These are phyloP conservation scores for Agriopis aurantiaria DNA, from an alignment of 2,888 invertebrate genomes.

Conservation along the genomic window DNA sequence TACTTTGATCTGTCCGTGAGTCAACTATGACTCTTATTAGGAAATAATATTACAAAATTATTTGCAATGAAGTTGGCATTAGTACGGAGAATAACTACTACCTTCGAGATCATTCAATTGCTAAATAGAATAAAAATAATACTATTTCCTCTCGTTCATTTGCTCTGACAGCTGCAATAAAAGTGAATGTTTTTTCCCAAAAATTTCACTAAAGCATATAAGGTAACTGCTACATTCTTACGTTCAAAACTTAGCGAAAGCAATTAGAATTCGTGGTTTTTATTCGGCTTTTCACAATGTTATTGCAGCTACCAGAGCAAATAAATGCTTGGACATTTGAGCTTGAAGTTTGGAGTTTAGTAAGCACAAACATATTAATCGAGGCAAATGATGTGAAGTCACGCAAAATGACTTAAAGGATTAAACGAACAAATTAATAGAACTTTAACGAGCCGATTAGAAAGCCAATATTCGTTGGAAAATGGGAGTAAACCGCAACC, in stretches of 20 bases:
- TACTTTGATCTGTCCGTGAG: conserved; percentile 18
- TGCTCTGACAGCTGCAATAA: too few species aligned
- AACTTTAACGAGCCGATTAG: conserved; percentile 69
- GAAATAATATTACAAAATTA: conserved; percentile 19
- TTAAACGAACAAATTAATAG: conserved; percentile 42
- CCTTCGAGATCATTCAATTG: conserved; percentile 23
- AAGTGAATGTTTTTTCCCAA: too few species aligned
- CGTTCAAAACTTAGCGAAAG: too few species aligned
- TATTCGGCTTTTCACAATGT: too few species aligned
- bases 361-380: conserved; percentile 6
- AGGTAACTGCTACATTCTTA: too few species aligned
- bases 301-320: too few species aligned
- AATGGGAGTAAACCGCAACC: conserved; percentile 62
- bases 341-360: too few species aligned
- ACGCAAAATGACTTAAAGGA: conserved; percentile 11
- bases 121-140: conserved; percentile 13
- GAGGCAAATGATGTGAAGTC: conserved; percentile 6
- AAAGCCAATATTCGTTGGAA: conserved; percentile 59
- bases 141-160: too few species aligned
- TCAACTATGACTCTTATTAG: conserved; percentile 15
- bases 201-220: too few species aligned
- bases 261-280: too few species aligned
- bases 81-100: conserved; percentile 2
- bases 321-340: too few species aligned
- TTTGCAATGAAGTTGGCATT: conserved; percentile 9